Percentiles rank a stretch among this genome's conserved stretches.
Evolutionary conservation across 1,140 invertebrate species (phyloP).

Genomic region (Matsumurasca onukii): DNA sequence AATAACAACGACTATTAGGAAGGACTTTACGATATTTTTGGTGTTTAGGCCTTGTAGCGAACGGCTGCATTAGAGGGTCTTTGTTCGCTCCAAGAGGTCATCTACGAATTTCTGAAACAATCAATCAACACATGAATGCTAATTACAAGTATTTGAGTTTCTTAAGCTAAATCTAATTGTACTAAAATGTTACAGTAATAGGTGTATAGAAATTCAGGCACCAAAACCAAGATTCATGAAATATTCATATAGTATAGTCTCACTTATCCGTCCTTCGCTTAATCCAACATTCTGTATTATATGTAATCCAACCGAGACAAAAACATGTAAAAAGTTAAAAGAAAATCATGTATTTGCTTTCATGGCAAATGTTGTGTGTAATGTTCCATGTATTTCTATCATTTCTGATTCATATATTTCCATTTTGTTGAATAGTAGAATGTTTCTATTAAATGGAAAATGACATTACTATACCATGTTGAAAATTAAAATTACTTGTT

Average conservation of each 20-base stretch:
- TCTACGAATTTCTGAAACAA: conserved; percentile 84
- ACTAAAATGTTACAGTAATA: not conserved
- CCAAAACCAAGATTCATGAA: not conserved
- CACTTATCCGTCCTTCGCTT: too few species aligned
- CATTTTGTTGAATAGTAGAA: too few species aligned
- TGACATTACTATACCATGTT: too few species aligned
- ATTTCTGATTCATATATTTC: too few species aligned
- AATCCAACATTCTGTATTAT: not conserved
- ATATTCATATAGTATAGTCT: not conserved
- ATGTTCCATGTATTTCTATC: too few species aligned
- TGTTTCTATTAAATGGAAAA: too few species aligned
- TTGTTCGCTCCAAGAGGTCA: conserved; percentile 84
- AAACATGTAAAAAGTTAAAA: too few species aligned
- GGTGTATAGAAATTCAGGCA: not conserved
- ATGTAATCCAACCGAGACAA: not conserved
- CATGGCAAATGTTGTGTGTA: not conserved
- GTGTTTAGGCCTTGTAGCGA: not conserved
- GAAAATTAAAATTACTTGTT: too few species aligned
- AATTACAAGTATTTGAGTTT: not conserved
- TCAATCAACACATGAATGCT: conserved; percentile 32
- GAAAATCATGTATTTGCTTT: too few species aligned
- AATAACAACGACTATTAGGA: too few species aligned
- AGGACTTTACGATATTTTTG: not conserved
- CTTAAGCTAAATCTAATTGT: not conserved
- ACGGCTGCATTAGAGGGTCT: conserved; percentile 64